Percentiles rank a stretch among this genome's conserved stretches.
phyloP scores from a whole-genome alignment of 2,113 vertebrate genomes.

The Mirza zaza region DNA sequence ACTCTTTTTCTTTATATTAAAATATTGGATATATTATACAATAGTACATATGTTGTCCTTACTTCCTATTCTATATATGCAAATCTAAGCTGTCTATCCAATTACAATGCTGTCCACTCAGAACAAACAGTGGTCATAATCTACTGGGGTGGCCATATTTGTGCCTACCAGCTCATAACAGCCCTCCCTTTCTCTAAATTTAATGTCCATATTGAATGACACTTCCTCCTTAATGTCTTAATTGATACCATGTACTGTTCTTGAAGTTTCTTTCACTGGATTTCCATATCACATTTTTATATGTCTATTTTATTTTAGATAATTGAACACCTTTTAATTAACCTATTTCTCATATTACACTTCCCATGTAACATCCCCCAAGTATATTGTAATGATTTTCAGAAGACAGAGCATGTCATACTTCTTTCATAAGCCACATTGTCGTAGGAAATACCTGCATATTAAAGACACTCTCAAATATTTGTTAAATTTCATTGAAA shows the following conservation, averaged over 20 bases:
- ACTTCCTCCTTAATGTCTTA: background rate
- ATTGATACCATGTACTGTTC: background rate
- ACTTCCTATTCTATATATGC: background rate
- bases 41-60: background rate
- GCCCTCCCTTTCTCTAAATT: background rate
- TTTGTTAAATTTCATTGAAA: background rate
- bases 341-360: background rate
- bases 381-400: background rate
- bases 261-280: background rate
- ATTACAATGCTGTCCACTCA: background rate
- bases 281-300: background rate
- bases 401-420: background rate
- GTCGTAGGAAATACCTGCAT: background rate
- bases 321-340: background rate
- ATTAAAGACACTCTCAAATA: background rate
- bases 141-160: background rate
- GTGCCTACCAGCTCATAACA: background rate
- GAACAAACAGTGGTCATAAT: background rate
- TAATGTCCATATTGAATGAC: background rate
- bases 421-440: background rate
- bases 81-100: background rate
- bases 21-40: background rate
- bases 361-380: background rate
- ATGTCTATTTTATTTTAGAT: background rate
- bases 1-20: background rate